Conservation (phyloP, 2,113 vertebrate species). For the Rhombomys opimus region DNA sequence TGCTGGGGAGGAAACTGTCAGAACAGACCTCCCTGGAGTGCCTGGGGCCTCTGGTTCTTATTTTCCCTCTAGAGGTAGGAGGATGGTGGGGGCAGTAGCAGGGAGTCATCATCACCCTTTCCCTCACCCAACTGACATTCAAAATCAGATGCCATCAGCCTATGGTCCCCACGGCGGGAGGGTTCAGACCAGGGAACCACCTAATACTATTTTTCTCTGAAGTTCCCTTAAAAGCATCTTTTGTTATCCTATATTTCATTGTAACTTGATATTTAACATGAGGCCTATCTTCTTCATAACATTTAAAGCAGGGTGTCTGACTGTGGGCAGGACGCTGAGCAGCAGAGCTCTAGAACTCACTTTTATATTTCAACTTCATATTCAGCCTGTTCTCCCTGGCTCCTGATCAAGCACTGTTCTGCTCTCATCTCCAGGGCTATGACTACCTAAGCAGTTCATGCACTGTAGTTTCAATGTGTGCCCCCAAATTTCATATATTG, state of each 20-base stretch:
- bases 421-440: neutral
- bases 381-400: too few relatives aligned
- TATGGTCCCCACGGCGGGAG: neutral
- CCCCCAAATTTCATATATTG: neutral
- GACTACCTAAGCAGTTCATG: neutral
- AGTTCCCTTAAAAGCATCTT: neutral
- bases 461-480: neutral
- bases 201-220: neutral
- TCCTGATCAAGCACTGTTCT: neutral
- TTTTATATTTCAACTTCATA: neutral
- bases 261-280: neutral
- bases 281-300: neutral
- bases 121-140: conserved; percentile 47
- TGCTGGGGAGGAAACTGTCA: conserved; percentile 81
- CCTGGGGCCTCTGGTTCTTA: conserved; percentile 77
- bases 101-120: conserved; percentile 6
- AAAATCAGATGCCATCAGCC: neutral
- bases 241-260: neutral
- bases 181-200: neutral
- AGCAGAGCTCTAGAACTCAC: neutral
- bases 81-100: neutral
- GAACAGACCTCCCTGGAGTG: conserved; percentile 87
- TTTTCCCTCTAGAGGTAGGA: conserved; percentile 76
- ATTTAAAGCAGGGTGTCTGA: neutral
- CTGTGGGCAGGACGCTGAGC: too few relatives aligned